Conservation (phyloP, 92 coral and sea anemone species). For the Blastomussa wellsi region DNA sequence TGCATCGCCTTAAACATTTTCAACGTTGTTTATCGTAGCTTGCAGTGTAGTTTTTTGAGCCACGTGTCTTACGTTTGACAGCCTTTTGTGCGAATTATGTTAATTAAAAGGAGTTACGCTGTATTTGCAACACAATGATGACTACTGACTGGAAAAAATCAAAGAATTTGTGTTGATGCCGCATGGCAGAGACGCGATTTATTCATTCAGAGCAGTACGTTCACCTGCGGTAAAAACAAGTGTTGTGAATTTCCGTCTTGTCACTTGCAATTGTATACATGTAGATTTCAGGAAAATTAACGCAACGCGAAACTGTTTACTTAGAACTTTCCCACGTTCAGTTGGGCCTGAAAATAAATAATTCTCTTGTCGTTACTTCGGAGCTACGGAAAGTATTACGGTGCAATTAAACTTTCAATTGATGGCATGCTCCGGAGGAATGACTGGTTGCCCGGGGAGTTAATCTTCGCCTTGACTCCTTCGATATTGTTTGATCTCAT, state of each 20-base stretch:
- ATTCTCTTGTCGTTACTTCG: slow-evolving; percentile 21
- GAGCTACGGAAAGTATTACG: slow-evolving; percentile 34
- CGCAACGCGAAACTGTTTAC: slow-evolving; percentile 21
- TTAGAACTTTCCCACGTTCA: slow-evolving; percentile 32
- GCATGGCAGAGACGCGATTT: slow-evolving; percentile 32
- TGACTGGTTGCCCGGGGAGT: slow-evolving; percentile 42
- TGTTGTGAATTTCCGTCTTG: slow-evolving; percentile 13
- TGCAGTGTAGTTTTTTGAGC: slow-evolving; percentile 57
- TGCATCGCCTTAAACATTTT: slow-evolving; percentile 57
- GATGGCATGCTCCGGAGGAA: slow-evolving; percentile 30
- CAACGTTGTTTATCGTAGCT: slow-evolving; percentile 75
- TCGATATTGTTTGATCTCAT: slow-evolving; percentile 31
- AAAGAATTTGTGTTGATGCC: slow-evolving; percentile 28
- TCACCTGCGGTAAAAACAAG: background rate
- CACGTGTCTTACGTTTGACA: slow-evolving; percentile 95
- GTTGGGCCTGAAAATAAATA: slow-evolving; percentile 21
- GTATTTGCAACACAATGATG: slow-evolving; percentile 78
- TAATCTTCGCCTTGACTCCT: slow-evolving; percentile 1
- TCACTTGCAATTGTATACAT: slow-evolving; percentile 20
- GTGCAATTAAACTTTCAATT: slow-evolving; percentile 45
- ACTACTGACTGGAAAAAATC: slow-evolving; percentile 61
- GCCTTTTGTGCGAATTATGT: slow-evolving; percentile 86
- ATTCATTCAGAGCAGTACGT: background rate
- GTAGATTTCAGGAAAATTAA: slow-evolving; percentile 39
- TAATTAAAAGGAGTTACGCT: slow-evolving; percentile 73